phyloP scores from a whole-genome alignment of 2,113 vertebrate genomes.

The Megaleporinus macrocephalus region DNA sequence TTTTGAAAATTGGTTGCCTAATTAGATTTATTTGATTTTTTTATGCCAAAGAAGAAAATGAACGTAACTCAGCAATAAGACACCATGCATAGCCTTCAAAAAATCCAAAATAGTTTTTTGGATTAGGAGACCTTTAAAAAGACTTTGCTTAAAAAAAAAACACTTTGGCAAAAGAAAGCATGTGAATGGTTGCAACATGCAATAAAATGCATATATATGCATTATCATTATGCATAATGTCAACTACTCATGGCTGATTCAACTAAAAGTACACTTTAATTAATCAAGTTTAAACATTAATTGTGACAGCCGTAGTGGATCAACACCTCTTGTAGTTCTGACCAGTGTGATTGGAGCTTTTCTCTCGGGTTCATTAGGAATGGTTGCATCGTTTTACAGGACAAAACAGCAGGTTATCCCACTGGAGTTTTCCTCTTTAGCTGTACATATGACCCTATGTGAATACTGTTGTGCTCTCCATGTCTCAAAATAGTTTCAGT shows the following conservation, averaged over 20 bases:
- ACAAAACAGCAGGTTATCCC: not conserved
- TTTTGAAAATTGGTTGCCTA: too few species aligned
- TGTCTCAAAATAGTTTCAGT: not conserved
- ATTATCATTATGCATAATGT: not conserved
- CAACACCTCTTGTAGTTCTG: not conserved
- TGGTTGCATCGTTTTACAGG: not conserved
- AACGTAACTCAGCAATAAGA: not conserved
- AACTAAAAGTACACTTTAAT: not conserved
- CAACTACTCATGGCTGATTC: not conserved
- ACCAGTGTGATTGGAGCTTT: not conserved
- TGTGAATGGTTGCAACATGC: not conserved
- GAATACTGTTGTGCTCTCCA: not conserved
- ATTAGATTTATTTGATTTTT: not conserved
- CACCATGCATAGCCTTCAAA: not conserved
- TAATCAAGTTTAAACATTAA: not conserved
- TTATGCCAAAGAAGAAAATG: not conserved
- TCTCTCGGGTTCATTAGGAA: not conserved
- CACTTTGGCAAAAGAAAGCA: not conserved
- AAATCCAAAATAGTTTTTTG: not conserved
- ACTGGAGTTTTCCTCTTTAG: not conserved
- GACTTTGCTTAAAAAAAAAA: too few species aligned
- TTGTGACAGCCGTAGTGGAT: not conserved
- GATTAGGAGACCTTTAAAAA: not conserved
- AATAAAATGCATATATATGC: not conserved
- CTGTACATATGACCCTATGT: constrained; percentile 37